Conservation (phyloP, 2,113 vertebrate genomes). For the Dicrurus megarhynchus region DNA sequence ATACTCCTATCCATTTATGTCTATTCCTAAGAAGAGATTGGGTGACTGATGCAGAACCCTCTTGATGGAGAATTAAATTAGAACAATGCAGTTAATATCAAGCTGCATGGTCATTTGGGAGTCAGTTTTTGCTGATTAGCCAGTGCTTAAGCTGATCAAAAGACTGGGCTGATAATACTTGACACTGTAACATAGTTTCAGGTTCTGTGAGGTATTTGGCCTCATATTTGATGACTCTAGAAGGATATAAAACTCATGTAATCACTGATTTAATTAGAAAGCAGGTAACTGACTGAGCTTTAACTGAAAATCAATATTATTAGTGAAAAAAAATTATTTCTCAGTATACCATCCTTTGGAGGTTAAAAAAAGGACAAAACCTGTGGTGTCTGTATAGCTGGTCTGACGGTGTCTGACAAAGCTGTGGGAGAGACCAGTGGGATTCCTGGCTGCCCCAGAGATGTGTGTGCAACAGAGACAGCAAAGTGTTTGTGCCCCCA, state of each 20-base stretch:
- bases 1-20: neutral
- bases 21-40: neutral
- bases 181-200: neutral
- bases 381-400: neutral
- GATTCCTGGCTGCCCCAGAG: neutral
- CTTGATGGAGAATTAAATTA: neutral
- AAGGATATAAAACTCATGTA: neutral
- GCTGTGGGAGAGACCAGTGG: neutral
- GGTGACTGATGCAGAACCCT: neutral
- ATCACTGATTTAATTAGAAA: neutral
- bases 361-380: neutral
- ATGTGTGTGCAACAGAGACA: rapidly evolving
- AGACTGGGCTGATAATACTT: neutral
- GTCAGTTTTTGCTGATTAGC: neutral
- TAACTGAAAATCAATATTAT: neutral
- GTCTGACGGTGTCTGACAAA: neutral
- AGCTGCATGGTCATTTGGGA: neutral
- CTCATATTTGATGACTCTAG: neutral
- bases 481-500: rapidly evolving
- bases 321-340: neutral
- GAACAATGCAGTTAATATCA: neutral
- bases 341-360: neutral
- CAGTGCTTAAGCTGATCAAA: neutral
- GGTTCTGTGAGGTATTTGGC: neutral
- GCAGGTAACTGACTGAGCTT: neutral